phyloP scores from a whole-genome alignment of 1,140 invertebrate genomes.

The Anthonomus grandis region DNA sequence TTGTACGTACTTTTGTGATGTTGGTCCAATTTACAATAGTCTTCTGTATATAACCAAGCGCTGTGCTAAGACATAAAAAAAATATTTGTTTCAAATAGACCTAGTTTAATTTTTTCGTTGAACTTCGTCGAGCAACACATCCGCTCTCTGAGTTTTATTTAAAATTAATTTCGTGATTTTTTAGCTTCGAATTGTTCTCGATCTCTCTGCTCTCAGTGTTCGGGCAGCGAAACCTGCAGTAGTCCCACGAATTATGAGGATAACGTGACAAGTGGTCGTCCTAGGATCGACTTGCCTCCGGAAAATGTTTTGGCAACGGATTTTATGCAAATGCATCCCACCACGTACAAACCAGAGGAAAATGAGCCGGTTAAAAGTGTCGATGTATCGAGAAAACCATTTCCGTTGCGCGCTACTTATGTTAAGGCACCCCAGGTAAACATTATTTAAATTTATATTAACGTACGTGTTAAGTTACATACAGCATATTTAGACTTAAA shows the following conservation, averaged over 20 bases:
- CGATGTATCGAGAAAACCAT: conserved; percentile 14
- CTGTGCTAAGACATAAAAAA: too few relatives aligned
- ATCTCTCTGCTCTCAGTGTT: conserved; percentile 55
- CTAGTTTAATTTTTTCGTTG: too few relatives aligned
- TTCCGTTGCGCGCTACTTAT: conserved; percentile 31
- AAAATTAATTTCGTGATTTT: conserved; percentile 20
- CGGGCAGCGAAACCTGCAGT: conserved; percentile 48
- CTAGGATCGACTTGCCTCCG: conserved; percentile 19
- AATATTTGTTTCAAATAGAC: too few relatives aligned
- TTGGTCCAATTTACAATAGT: too few relatives aligned
- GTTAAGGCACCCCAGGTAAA: conserved; percentile 36
- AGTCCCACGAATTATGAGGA: conserved; percentile 47
- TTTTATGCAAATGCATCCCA: conserved; percentile 46
- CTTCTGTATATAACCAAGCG: too few relatives aligned
- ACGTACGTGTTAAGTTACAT: too few relatives aligned
- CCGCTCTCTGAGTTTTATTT: too few relatives aligned
- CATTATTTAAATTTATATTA: too few relatives aligned
- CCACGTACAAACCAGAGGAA: conserved; percentile 41
- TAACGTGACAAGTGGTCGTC: conserved; percentile 33
- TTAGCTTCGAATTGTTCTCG: conserved; percentile 58
- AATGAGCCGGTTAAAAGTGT: conserved; percentile 7
- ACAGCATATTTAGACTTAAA: too few relatives aligned
- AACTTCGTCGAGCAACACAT: too few relatives aligned
- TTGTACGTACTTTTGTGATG: too few relatives aligned
- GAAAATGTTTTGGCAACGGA: conserved; percentile 43